Conservation (phyloP, 2,113 vertebrate species). For the Tachuris rubrigastra region DNA sequence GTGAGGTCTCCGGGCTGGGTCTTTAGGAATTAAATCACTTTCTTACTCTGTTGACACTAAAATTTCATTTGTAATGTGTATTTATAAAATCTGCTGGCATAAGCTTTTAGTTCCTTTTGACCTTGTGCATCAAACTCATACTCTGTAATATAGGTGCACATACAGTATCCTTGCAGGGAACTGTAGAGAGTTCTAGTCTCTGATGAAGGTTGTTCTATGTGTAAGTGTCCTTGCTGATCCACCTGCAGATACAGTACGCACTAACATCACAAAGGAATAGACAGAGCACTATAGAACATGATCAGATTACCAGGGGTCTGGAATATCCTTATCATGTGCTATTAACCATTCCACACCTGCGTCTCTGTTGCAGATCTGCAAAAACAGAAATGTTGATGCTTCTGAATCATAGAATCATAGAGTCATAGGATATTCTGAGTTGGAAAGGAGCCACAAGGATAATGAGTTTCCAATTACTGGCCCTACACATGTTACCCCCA, state of each 20-base stretch:
- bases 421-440: background rate
- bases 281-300: background rate
- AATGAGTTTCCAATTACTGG: background rate
- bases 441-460: background rate
- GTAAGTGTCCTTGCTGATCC: background rate
- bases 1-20: background rate
- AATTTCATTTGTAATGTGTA: background rate
- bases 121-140: background rate
- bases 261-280: background rate
- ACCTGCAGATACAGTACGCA: background rate
- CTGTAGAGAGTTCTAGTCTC: background rate
- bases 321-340: background rate
- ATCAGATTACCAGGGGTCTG: background rate
- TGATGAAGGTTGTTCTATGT: background rate
- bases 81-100: background rate
- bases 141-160: background rate
- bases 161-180: background rate
- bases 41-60: background rate
- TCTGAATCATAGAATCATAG: background rate
- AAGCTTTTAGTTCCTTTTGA: background rate
- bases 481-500: background rate
- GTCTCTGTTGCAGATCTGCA: background rate
- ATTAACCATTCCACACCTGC: background rate
- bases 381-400: background rate
- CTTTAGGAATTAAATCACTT: background rate